These are phyloP conservation scores for Nymphalis c-album DNA, from an alignment of 2,888 invertebrate genomes.

Conservation along the genomic window DNA sequence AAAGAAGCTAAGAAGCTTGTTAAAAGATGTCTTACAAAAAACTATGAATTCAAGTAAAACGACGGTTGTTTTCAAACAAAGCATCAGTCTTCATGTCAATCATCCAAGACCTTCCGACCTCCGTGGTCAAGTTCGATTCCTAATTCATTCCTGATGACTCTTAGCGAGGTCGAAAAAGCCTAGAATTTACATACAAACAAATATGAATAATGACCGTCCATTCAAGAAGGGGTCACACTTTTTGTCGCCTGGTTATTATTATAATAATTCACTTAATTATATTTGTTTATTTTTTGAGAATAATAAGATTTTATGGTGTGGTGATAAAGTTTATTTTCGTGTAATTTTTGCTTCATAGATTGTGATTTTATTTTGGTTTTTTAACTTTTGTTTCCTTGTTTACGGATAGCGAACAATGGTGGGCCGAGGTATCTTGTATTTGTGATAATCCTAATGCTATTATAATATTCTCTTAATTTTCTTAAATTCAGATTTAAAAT, in stretches of 20 bases:
- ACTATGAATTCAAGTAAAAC: constrained; percentile 50
- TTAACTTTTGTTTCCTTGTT: constrained; percentile 38
- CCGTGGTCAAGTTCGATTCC: constrained; percentile 75
- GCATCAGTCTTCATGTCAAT: constrained; percentile 61
- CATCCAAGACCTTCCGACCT: constrained; percentile 58
- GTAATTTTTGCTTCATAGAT: background rate
- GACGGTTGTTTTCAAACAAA: constrained; percentile 39
- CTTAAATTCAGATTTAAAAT: constrained; percentile 10
- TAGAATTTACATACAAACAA: constrained; percentile 72
- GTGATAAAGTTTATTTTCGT: constrained; percentile 27
- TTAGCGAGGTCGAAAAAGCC: constrained; percentile 54
- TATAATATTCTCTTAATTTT: constrained; percentile 4
- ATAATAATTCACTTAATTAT: constrained; percentile 36
- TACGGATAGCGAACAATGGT: constrained; percentile 37
- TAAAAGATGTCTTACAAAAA: background rate
- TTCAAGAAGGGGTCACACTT: constrained; percentile 58
- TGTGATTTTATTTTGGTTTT: constrained; percentile 8
- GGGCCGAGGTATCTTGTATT: constrained; percentile 32
- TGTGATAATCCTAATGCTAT: constrained; percentile 4
- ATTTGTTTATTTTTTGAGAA: constrained; percentile 14
- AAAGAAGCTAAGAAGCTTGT: no score
- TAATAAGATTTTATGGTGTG: constrained; percentile 15
- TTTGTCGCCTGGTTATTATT: constrained; percentile 55
- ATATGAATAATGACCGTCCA: constrained; percentile 68
- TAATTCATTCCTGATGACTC: constrained; percentile 72